These are phyloP conservation scores for Spatulosminthurus flaviceps DNA, from an alignment of 2,888 invertebrate species.

Conservation along the genomic window DNA sequence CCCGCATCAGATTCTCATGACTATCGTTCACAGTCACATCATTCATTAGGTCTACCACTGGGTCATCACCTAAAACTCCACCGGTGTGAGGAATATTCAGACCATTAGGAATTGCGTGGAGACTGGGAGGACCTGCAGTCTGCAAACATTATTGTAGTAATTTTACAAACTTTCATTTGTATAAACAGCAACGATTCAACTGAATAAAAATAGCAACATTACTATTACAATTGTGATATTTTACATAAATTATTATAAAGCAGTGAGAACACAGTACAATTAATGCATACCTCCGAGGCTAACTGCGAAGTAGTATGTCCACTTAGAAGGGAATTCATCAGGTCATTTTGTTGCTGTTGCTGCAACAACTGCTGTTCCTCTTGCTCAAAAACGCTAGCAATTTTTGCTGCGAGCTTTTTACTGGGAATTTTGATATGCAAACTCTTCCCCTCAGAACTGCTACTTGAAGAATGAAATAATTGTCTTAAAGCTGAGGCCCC, in stretches of 20 bases:
- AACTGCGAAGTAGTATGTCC: slow-evolving; percentile 16
- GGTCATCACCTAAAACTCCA: background rate
- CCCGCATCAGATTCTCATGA: slow-evolving; percentile 57
- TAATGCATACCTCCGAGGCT: no score
- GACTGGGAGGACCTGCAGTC: no score
- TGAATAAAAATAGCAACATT: no score
- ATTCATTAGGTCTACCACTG: background rate
- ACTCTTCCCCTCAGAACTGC: background rate
- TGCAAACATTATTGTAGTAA: no score
- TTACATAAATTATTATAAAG: no score
- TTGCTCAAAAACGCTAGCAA: slow-evolving; percentile 61
- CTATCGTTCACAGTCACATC: slow-evolving; percentile 33
- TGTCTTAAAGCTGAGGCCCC: slow-evolving; percentile 6
- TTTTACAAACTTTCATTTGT: no score
- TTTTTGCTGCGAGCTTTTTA: slow-evolving; percentile 61
- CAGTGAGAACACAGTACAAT: no score
- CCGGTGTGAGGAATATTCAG: no score
- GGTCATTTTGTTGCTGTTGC: slow-evolving; percentile 38
- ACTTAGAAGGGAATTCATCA: slow-evolving; percentile 32
- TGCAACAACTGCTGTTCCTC: slow-evolving; percentile 45
- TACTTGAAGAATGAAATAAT: slow-evolving; percentile 30
- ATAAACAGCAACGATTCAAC: no score
- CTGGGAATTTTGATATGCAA: slow-evolving; percentile 61
- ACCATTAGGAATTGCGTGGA: no score
- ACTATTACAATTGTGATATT: no score